Evolutionary conservation across 1,140 invertebrate genomes (phyloP).

Genomic region (Drosophila parvula): DNA sequence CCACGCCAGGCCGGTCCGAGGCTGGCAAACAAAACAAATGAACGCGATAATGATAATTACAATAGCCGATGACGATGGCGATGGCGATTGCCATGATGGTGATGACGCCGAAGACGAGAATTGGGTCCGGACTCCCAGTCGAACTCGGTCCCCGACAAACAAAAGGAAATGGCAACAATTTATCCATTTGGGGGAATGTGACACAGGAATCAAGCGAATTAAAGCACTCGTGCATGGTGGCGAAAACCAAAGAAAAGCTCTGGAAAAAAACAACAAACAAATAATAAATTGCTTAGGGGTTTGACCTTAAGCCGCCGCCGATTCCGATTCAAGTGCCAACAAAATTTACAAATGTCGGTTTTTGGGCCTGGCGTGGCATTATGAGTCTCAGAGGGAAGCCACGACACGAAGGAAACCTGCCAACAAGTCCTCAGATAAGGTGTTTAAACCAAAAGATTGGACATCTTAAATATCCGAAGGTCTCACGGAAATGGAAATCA

Average conservation of each 20-base stretch:
- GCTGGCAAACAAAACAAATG: conserved; percentile 60
- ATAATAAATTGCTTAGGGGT: conserved; percentile 60
- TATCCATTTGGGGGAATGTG: conserved; percentile 55
- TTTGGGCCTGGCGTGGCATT: conserved; percentile 28
- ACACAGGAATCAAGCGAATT: conserved; percentile 56
- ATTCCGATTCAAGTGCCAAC: conserved; percentile 22
- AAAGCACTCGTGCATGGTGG: conserved; percentile 49
- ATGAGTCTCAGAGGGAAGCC: conserved; percentile 38
- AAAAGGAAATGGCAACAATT: conserved; percentile 77
- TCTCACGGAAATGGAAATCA: background rate
- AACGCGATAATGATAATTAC: conserved; percentile 61
- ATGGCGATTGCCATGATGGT: conserved; percentile 43
- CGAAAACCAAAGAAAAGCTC: conserved; percentile 52
- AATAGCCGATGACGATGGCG: conserved; percentile 52
- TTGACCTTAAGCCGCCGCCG: conserved; percentile 14
- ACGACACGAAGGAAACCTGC: background rate
- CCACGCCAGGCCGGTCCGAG: conserved; percentile 7
- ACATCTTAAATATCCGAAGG: conserved; percentile 11
- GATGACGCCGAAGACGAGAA: conserved; percentile 48
- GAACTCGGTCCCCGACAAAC: conserved; percentile 44
- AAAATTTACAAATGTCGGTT: conserved; percentile 31
- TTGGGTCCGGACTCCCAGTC: background rate
- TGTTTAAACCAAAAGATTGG: conserved; percentile 4
- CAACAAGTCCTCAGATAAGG: conserved; percentile 13
- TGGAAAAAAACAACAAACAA: conserved; percentile 66